phyloP scores from a whole-genome alignment of 1,140 invertebrate species.

The Venturia canescens region DNA sequence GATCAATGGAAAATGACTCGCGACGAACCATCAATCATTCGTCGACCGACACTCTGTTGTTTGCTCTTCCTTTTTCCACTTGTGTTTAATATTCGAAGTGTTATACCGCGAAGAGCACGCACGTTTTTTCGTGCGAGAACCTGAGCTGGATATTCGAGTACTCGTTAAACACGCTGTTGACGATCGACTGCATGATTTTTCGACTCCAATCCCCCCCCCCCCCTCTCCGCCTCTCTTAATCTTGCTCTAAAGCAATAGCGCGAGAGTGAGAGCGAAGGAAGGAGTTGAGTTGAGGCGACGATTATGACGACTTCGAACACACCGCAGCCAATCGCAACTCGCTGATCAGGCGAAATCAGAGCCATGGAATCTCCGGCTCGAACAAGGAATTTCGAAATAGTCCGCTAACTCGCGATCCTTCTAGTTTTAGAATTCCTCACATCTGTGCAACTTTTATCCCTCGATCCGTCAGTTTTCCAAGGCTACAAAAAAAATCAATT shows the following conservation, averaged over 20 bases:
- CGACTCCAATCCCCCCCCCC: neutral
- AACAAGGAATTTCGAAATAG: neutral
- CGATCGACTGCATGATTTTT: constrained; percentile 48
- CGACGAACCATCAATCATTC: neutral
- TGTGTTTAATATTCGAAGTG: neutral
- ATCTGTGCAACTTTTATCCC: too few relatives aligned
- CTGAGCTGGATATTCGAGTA: constrained; percentile 38
- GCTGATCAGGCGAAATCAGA: constrained; percentile 18
- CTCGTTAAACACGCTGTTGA: constrained; percentile 47
- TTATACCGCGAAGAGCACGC: neutral
- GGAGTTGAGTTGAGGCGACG: neutral
- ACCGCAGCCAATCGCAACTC: constrained; percentile 20
- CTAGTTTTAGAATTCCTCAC: neutral
- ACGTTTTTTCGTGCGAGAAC: neutral
- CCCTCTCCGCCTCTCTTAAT: too few relatives aligned
- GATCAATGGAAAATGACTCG: too few relatives aligned
- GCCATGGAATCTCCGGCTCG: neutral
- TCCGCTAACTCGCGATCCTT: neutral
- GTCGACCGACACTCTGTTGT: neutral
- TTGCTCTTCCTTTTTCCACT: neutral
- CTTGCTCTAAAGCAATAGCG: neutral
- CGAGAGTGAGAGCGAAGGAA: neutral
- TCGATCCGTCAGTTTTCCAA: too few relatives aligned
- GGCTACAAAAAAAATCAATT: too few relatives aligned
- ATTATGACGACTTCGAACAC: constrained; percentile 30